A percentile compares a stretch with the other conserved stretches of the same genome.
Conservation (phyloP, 2,797 vertebrate genomes). For the Gobio occitaniae region DNA sequence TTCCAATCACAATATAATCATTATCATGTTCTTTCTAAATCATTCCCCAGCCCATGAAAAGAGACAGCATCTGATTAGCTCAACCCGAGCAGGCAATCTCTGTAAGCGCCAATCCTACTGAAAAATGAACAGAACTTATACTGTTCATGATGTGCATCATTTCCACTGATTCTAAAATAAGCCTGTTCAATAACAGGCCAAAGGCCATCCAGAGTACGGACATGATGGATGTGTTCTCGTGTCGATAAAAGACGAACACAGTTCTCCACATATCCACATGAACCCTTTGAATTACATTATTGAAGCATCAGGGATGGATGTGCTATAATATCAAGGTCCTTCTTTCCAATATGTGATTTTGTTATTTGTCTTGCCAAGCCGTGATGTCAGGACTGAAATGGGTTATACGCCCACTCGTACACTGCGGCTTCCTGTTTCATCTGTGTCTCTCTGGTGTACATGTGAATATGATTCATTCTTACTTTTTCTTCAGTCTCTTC, state of each 20-base stretch:
- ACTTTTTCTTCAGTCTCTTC: background rate
- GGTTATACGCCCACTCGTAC: conserved; percentile 34
- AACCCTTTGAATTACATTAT: conserved; percentile 38
- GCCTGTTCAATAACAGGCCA: conserved; percentile 27
- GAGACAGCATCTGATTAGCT: background rate
- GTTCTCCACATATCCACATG: background rate
- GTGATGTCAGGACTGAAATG: conserved; percentile 27
- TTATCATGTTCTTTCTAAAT: background rate
- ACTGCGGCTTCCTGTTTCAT: conserved; percentile 22
- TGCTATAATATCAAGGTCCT: conserved; percentile 38
- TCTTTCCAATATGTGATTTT: conserved; percentile 23
- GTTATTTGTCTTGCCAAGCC: conserved; percentile 28
- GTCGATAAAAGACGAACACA: conserved; percentile 30
- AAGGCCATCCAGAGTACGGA: conserved; percentile 41
- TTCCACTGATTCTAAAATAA: conserved; percentile 51
- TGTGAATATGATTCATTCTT: conserved; percentile 23
- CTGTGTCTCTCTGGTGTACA: conserved; percentile 7
- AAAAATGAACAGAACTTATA: conserved; percentile 27
- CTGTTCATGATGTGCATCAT: conserved; percentile 27
- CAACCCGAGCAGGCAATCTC: background rate
- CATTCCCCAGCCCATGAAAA: background rate
- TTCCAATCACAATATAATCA: conserved; percentile 8
- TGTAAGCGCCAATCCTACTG: conserved; percentile 8
- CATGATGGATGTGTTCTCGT: background rate
- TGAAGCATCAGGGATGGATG: conserved; percentile 27